Conservation (phyloP, 2,888 invertebrate genomes). For the Drosophila phalerata region DNA sequence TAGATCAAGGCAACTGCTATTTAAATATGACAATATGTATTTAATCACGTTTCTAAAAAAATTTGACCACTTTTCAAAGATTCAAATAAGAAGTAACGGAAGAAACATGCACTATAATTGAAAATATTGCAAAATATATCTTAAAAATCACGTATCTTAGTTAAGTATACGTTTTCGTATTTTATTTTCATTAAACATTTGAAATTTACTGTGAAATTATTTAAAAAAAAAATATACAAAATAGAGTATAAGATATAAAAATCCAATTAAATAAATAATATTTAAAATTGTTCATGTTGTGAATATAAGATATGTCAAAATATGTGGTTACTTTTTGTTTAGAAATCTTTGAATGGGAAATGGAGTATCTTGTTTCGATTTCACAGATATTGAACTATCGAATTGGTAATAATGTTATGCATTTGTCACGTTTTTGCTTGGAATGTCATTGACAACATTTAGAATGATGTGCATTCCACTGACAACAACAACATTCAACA, state of each 20-base stretch:
- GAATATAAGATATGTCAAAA: neutral
- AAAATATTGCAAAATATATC: neutral
- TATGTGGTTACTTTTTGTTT: neutral
- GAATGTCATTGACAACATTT: constrained; percentile 18
- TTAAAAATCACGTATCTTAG: neutral
- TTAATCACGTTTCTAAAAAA: neutral
- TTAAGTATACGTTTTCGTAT: neutral
- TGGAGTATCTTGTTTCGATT: neutral
- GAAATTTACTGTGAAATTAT: neutral
- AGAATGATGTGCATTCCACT: constrained; percentile 14
- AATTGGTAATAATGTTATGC: neutral
- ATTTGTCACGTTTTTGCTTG: constrained; percentile 16
- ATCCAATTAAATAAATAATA: neutral
- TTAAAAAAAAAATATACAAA: too few relatives aligned
- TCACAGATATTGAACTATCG: neutral
- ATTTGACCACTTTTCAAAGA: neutral
- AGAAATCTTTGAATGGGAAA: neutral
- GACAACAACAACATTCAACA: neutral
- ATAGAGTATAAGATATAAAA: too few relatives aligned
- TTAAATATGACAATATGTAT: neutral
- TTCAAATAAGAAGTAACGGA: neutral
- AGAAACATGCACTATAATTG: neutral
- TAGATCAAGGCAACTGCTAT: neutral
- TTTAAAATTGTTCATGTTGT: neutral
- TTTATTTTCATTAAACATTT: neutral